Base-by-base conservation (phyloP, 2,113 vertebrate species). In the Setophaga kirtlandii region DNA sequence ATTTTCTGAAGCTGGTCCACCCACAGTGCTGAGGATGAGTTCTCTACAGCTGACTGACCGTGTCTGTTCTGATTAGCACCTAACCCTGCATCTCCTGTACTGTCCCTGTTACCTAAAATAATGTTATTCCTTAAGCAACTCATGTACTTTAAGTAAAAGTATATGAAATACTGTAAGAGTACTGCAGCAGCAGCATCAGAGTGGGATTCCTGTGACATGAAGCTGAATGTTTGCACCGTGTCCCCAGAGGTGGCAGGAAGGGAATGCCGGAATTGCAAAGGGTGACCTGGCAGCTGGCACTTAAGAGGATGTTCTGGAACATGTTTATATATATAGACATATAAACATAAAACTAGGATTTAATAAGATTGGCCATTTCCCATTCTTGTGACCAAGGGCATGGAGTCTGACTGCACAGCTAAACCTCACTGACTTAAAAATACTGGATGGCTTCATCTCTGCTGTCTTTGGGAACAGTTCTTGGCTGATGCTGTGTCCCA, bases 341-440 rank as follows among this genome's bases (percentile, higher is more conserved):
- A 52, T 17, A 63, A 63, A 68, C 15, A 73, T 56, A 37, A 59
- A 88, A 76, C 22, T n/a, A 53, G 11, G 23, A 30, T 80, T 12
- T 20, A 67, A 59, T 37, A 46, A 65, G 77, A 60, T 31, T 55
- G 5, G 5, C 75, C 56, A 55, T 28, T 14, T 59, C 6, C 14
- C 30, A 39, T 62, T 74, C 37, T 44, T 63, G 55, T 75, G 17
- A 41, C 13, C 0, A 0, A 67, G 42, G 9, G 3, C n/a, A 37
- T 5, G 25, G 37, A 41, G 5, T 33, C 11, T n/a, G 23, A 14
- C 20, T 75, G 17, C 20, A 33, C 12, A 87, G 28, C 19, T 68
- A 42, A 81, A 78, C 5, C 3, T 89, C 46, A 2, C 1, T 58
- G 31, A 46, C 42, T 42, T 70, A 71, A 67, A 93, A 84, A 82